Base-by-base conservation (phyloP, 2,113 vertebrate genomes). In the Todiramphus saurophagus region DNA sequence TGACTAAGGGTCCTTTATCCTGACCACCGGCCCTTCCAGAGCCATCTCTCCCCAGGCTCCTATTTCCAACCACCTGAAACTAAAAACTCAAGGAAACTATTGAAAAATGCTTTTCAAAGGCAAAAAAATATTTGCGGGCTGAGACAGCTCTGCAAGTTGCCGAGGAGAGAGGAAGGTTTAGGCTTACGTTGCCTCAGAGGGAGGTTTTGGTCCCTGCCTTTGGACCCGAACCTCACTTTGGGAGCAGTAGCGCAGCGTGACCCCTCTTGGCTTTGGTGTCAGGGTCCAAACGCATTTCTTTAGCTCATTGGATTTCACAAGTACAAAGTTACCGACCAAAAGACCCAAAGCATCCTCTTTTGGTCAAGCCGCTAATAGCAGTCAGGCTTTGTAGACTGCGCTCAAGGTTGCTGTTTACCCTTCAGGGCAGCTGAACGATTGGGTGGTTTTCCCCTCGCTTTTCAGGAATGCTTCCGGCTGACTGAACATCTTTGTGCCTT, bases 401-500 rank as follows among this genome's bases (percentile, higher is more conserved):
- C 66, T 77, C 67, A 23, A 68, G 53, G 53, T 85, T 30, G 48
- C 59, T 90, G 46, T 72, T 93, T 73, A 93, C 55, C 88, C 94
- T 93, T 68, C 48, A 90, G 88, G 92, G 92, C 85, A 94, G 83
- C 85, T 60, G 63, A 69, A 56, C 30, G 3, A 28, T 46, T 0
- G 8, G n/a, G 17, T 66, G 15, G 43, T 89, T 86, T 86, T 11
- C 56, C 83, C 39, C 31, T 78, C 0, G 46, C 90, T 95, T 94
- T 96, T 93, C 90, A 94, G 94, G 93, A 95, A 88, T 13, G 41
- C 72, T 96, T 95, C 93, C 75, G 33, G 76, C 60, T 78, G 70
- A 96, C 60, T 59, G 89, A 94, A 77, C 75, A 55, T 85, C 82
- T 96, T 87, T 86, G 59, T 60, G 83, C 62, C 67, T 95, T 96